phyloP scores from a whole-genome alignment of 2,113 vertebrate genomes.

The Plectropomus leopardus region DNA sequence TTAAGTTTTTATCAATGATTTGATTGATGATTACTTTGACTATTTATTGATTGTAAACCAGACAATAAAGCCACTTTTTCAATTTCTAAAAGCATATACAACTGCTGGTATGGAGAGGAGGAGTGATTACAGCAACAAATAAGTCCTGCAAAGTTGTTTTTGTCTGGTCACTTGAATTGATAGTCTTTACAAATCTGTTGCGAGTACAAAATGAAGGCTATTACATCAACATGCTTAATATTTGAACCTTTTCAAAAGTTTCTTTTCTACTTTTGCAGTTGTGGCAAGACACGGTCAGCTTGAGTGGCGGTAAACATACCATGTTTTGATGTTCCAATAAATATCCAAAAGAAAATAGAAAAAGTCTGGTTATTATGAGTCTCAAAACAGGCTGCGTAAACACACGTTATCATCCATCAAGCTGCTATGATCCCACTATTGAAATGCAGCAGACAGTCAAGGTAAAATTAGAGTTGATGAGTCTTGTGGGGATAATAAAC shows the following conservation, averaged over 20 bases:
- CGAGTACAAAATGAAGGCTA: neutral
- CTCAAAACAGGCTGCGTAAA: neutral
- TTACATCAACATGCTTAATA: neutral
- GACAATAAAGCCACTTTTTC: neutral
- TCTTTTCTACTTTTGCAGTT: neutral
- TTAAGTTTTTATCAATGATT: neutral
- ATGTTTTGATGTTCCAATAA: constrained; percentile 12
- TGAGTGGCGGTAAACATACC: neutral
- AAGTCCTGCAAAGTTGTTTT: too few relatives aligned
- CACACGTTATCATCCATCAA: neutral
- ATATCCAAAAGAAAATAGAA: constrained; percentile 16
- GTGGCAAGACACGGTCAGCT: neutral
- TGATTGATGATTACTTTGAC: neutral
- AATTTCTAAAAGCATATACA: neutral
- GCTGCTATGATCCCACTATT: neutral
- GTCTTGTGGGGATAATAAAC: constrained; percentile 31
- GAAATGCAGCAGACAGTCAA: constrained; percentile 47
- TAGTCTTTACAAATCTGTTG: neutral
- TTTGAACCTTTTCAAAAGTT: neutral
- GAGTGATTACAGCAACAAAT: too few relatives aligned
- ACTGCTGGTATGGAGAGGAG: too few relatives aligned
- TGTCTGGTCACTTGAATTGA: neutral
- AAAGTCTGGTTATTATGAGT: neutral
- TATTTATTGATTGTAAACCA: neutral
- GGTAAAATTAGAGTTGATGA: constrained; percentile 42